Evolutionary conservation across 2,113 vertebrate genomes (phyloP).

Genomic region (Tragelaphus imberbis): DNA sequence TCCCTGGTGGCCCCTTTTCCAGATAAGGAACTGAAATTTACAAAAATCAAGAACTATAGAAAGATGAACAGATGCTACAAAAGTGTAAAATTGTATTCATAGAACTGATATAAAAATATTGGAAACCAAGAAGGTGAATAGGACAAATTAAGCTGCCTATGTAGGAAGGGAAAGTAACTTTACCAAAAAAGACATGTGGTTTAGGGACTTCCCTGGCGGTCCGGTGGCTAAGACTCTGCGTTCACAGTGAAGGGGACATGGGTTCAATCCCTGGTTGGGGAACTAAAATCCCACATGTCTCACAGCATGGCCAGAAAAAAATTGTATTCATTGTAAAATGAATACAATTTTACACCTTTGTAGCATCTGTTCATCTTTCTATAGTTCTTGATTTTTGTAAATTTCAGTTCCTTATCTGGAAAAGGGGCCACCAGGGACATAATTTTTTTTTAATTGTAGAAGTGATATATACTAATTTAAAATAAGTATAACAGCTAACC

Average conservation of each 20-base stretch:
- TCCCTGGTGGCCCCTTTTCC: neutral
- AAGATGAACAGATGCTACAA: neutral
- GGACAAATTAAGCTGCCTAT: too few relatives aligned
- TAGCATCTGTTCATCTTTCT: neutral
- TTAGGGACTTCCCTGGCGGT: too few relatives aligned
- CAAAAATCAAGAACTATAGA: neutral
- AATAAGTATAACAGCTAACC: neutral
- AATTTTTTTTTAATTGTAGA: neutral
- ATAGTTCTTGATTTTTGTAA: neutral
- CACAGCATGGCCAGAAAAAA: neutral
- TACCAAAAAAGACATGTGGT: too few relatives aligned
- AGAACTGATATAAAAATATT: too few relatives aligned
- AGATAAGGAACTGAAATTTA: neutral
- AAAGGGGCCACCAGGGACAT: neutral
- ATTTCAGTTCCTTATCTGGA: neutral
- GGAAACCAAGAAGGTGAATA: too few relatives aligned
- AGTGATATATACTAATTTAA: neutral
- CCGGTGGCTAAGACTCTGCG: too few relatives aligned
- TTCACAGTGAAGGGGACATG: too few relatives aligned
- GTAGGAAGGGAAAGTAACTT: too few relatives aligned
- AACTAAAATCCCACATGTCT: too few relatives aligned
- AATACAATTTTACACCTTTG: neutral
- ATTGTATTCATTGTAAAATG: too few relatives aligned
- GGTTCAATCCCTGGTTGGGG: too few relatives aligned
- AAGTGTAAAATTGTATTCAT: neutral